Evolutionary conservation across 1,140 invertebrate species (phyloP).

Genomic region (Augochlora pura): DNA sequence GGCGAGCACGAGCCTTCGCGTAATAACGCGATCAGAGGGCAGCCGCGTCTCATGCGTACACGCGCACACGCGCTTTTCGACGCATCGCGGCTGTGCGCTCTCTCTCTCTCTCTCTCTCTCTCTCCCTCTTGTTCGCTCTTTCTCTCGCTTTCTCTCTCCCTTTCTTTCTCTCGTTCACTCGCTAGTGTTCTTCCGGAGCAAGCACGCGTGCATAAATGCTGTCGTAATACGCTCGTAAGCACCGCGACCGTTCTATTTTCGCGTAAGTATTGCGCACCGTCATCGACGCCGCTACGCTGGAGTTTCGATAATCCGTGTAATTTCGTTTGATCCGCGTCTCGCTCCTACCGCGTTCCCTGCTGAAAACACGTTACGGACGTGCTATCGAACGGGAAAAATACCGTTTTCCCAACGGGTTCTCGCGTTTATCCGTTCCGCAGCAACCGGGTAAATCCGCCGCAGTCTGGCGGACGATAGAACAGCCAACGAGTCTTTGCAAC

Average conservation of each 20-base stretch:
- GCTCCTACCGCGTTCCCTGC: not conserved
- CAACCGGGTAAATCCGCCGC: no score
- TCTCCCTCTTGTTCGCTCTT: no score
- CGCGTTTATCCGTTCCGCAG: no score
- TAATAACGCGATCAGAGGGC: constrained; percentile 70
- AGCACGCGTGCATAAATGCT: constrained; percentile 37
- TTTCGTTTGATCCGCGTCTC: not conserved
- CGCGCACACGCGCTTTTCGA: constrained; percentile 54
- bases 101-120: no score
- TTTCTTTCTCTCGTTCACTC: not conserved
- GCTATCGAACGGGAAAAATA: not conserved
- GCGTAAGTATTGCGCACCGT: constrained; percentile 33
- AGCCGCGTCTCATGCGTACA: constrained; percentile 60
- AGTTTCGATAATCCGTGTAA: constrained; percentile 10
- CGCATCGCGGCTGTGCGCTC: not conserved
- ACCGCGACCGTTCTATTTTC: constrained; percentile 55
- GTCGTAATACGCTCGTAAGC: constrained; percentile 35
- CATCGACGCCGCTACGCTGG: not conserved
- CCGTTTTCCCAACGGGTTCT: no score
- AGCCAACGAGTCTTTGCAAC: no score
- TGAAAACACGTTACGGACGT: not conserved
- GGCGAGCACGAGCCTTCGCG: constrained; percentile 69
- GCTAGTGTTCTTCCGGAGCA: constrained; percentile 2
- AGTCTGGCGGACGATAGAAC: no score
- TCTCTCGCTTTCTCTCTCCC: no score